Conservation (phyloP, 2,888 invertebrate species). For the Campaea margaritaria region DNA sequence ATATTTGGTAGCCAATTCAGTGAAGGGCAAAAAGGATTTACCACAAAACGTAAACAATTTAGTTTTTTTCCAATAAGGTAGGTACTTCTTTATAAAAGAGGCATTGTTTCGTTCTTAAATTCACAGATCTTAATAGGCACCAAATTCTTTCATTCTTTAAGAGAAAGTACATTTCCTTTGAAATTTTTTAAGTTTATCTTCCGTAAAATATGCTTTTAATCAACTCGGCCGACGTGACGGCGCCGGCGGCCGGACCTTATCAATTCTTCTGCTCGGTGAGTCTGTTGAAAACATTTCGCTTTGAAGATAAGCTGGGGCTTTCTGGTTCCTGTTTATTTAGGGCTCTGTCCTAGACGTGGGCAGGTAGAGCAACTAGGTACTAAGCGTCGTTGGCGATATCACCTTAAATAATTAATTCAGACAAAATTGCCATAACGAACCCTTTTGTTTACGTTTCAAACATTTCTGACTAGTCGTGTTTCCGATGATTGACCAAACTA, state of each 20-base stretch:
- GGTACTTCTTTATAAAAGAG: too few species aligned
- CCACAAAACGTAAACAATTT: too few species aligned
- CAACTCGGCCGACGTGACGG: constrained; percentile 21
- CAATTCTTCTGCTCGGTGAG: constrained; percentile 40
- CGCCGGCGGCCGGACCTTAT: constrained; percentile 38
- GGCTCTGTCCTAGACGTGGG: constrained; percentile 22
- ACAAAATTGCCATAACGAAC: background rate
- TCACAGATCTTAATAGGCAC: constrained; percentile 7
- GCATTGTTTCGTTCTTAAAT: too few species aligned
- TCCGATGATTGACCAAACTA: too few species aligned
- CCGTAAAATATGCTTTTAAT: constrained; percentile 35
- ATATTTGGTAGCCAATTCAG: too few species aligned
- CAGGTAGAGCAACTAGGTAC: constrained; percentile 19
- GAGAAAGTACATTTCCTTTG: constrained; percentile 25
- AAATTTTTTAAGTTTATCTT: constrained; percentile 37
- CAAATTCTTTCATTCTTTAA: constrained; percentile 15
- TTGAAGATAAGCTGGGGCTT: constrained; percentile 34
- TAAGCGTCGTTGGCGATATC: background rate
- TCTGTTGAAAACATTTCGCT: constrained; percentile 36
- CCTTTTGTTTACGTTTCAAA: too few species aligned
- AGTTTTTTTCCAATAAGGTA: too few species aligned
- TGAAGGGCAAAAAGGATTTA: too few species aligned
- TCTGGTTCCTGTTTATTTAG: constrained; percentile 35
- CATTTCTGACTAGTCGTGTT: too few species aligned
- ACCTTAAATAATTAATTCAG: background rate